Evolutionary conservation across 2,113 vertebrate species (phyloP).

Genomic region (Urocolius indicus): DNA sequence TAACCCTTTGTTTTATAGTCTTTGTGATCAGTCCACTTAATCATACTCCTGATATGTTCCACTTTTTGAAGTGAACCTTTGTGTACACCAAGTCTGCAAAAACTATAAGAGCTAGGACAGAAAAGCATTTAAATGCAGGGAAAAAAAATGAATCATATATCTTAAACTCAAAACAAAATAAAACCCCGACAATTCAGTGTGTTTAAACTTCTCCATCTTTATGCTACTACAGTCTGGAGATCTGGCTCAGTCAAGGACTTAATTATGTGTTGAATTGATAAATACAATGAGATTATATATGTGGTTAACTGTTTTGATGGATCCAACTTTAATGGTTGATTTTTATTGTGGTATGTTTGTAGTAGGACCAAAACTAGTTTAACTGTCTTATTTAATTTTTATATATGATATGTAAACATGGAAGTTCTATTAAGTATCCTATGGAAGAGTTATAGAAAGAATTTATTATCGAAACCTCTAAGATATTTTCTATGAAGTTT

Average conservation of each 20-base stretch:
- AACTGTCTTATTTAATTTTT: background rate
- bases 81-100: background rate
- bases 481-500: background rate
- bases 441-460: background rate
- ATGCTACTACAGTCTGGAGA: background rate
- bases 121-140: background rate
- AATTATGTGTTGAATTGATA: background rate
- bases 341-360: background rate
- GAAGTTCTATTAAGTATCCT: background rate
- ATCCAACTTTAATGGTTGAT: background rate
- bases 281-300: background rate
- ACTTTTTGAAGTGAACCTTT: background rate
- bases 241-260: background rate
- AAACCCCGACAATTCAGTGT: fast-evolving
- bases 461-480: background rate
- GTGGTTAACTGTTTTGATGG: background rate
- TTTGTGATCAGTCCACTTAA: background rate
- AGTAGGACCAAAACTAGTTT: background rate
- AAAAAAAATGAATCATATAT: background rate
- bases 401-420: background rate
- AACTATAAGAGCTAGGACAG: background rate
- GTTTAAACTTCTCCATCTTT: background rate
- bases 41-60: background rate
- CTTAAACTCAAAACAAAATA: background rate
- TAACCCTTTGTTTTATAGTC: background rate